Evolutionary conservation across 2,888 invertebrate genomes (phyloP), one percentile per base, ranked within the genome.

Genomic region (Diarsia dahlii): DNA sequence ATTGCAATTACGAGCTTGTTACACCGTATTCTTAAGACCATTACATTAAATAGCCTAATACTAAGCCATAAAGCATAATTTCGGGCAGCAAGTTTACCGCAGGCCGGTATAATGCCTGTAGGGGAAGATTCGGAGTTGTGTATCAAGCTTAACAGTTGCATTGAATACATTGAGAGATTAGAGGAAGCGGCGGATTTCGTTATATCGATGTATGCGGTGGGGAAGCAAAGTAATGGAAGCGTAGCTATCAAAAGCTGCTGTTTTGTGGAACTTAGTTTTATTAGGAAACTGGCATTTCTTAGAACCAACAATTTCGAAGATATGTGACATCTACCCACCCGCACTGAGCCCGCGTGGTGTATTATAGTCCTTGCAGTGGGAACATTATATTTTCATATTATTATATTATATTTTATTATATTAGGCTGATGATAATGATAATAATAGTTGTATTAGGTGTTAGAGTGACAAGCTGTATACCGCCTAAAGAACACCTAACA

Each of bases 101-200:
- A 68, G 3, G 12, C 45, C 13, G 39, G 18, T n/a, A n/a, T 68
- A 39, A 8, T 10, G 60, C 23, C 1, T 52, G 6, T 13, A 50
- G 56, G 23, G 34, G 48, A 65, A 62, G 23, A 65, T 65, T 64
- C 1, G 20, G 54, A 8, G 23, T 12, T 50, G 60, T 83, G 45
- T n/a, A 52, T 71, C 48, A 63, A 63, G 80, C 80, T 75, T 65
- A 63, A 56, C 20, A 68, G 64, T 56, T 73, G 83, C 73, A 79
- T 74, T 18, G 52, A 58, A 50, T 71, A 71, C 45, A 56, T 39
- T 65, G 23, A 18, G 34, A 50, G 65, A 79, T 86, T 86, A 81
- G 68, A 71, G 48, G 52, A 56, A 66, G 46, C 65, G 15, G 3
- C 6, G 63, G 68, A 71, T 76, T 77, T 76, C 23, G 71, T 78